phyloP scores from a whole-genome alignment of 2,797 vertebrate species.

The Falco biarmicus region DNA sequence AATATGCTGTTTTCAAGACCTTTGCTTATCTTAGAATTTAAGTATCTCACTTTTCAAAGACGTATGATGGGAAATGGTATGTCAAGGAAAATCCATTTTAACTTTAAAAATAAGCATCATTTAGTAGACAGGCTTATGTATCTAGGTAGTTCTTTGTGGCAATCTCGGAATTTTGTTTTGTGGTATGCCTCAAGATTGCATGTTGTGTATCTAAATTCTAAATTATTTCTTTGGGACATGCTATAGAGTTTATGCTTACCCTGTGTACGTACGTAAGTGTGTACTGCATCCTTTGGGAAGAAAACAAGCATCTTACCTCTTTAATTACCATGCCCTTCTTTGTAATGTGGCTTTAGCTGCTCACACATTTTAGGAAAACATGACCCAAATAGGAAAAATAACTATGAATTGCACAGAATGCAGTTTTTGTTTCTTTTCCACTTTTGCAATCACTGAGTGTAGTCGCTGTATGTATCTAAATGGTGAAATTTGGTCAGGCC shows the following conservation, averaged over 20 bases:
- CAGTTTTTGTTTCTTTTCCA: not conserved
- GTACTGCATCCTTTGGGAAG: not conserved
- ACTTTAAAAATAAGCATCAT: not conserved
- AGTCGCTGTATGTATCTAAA: not conserved
- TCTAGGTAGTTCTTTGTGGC: not conserved
- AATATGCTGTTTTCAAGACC: not conserved
- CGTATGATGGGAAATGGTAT: not conserved
- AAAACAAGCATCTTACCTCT: not conserved
- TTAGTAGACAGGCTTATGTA: not conserved
- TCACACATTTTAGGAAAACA: not conserved
- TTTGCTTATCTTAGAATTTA: accelerated
- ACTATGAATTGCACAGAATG: not conserved
- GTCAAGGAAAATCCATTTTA: not conserved
- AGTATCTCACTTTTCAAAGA: not conserved
- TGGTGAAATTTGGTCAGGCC: not conserved
- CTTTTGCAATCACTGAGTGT: not conserved
- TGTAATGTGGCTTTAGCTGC: not conserved
- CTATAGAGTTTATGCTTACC: not conserved
- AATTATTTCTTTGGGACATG: not conserved
- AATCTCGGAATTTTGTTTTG: not conserved
- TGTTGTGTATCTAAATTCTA: not conserved
- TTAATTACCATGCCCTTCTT: not conserved
- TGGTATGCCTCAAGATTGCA: not conserved
- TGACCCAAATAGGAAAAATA: not conserved
- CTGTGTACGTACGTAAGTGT: not conserved